Base-by-base conservation (phyloP, 2,888 invertebrate genomes). In the Allolobophora icterica region DNA sequence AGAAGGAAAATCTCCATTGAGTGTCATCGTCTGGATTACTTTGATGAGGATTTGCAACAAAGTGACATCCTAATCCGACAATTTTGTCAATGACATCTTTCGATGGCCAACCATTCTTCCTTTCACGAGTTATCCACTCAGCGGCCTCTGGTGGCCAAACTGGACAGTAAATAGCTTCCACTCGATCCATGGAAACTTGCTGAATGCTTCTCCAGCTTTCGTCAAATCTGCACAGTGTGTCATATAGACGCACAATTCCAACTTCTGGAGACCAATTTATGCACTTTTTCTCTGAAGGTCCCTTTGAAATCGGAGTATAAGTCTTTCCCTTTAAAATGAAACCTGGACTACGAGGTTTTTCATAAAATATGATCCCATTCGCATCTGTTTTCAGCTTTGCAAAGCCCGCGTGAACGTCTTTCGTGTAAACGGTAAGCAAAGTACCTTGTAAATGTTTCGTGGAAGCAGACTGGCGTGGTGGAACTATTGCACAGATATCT, bases 1-100 rank as follows among this genome's bases (percentile, higher is more conserved):
- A 90, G 19, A 90, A 90, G 0, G 90, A 90, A 71, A 90, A 90
- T 71, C 90, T 71, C 90, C 90, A 90, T 35, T 90, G 52, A 83
- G 45, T 90, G 19, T n/a, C 6, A 30, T 71, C 58, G 30, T 33
- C 35, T 34, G 58, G 90, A 87, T 30, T 87, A 17, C 87, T 87
- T 24, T 87, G 87, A 35, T 90, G 90, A n/a, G 90, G 34, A 8
- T 52, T 71, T 38, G 52, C 15, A 34, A 90, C 90, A 19, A 90
- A 90, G 24, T 90, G 52, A 71, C 90, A 90, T 33, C 90, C 90
- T 0, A 34, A 71, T 58, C 71, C 34, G 35, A 90, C 71, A 35
- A 90, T 71, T 15, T 71, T 38, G 1, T 83, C 45, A 52, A 90
- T 34, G 38, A 33, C 90, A 58, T 45, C 38, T 35, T 21, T 90